A percentile compares a stretch with the other conserved stretches of the same genome.
Evolutionary conservation across 2,113 vertebrate species (phyloP).

Genomic region (Hipposideros armiger): DNA sequence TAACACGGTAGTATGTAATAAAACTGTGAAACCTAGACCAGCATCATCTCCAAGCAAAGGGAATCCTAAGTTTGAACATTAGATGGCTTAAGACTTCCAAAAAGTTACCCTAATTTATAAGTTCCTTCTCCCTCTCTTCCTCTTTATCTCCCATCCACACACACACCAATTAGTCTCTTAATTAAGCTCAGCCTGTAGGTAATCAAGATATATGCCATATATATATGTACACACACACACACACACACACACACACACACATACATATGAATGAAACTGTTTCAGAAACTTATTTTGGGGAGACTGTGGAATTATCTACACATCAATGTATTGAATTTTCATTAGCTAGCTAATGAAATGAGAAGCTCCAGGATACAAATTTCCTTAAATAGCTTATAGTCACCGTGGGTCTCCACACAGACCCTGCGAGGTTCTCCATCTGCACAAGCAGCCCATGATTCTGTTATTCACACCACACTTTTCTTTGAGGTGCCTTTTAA

Average conservation of each 20-base stretch:
- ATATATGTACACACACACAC: too few relatives aligned
- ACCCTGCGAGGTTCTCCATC: not conserved
- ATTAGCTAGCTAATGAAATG: not conserved
- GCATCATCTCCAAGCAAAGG: not conserved
- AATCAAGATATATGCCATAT: not conserved
- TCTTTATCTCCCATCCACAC: not conserved
- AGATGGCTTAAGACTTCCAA: not conserved
- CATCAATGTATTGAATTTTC: not conserved
- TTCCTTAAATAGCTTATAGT: slow-evolving; percentile 9
- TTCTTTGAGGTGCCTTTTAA: slow-evolving; percentile 45
- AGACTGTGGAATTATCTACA: not conserved
- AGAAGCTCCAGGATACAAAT: not conserved
- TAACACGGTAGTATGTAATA: not conserved
- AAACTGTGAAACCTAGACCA: not conserved
- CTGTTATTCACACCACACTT: slow-evolving; percentile 14
- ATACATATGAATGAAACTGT: not conserved
- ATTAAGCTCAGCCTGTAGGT: not conserved
- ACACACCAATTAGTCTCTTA: not conserved
- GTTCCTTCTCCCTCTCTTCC: not conserved
- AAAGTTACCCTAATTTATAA: not conserved
- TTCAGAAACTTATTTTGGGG: not conserved
- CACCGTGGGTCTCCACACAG: not conserved
- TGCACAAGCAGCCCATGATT: not conserved
- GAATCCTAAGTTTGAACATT: not conserved
- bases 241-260: too few relatives aligned